Conservation (phyloP, 2,113 vertebrate species). For the Emydura subglobosa region DNA sequence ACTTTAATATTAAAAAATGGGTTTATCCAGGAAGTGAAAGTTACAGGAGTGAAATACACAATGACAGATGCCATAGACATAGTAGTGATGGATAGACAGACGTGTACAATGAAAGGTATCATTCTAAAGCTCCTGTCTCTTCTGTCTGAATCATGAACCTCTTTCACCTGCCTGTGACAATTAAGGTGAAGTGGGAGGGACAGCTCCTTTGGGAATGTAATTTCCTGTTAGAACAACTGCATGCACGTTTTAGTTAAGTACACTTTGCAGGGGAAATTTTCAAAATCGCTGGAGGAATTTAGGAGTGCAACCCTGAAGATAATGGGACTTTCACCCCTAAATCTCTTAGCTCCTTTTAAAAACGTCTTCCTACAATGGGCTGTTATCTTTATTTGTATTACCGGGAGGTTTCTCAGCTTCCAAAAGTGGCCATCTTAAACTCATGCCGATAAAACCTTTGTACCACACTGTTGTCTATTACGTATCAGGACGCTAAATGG, state of each 20-base stretch:
- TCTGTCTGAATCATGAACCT: neutral
- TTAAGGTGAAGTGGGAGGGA: neutral
- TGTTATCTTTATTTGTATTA: neutral
- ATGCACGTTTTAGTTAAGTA: neutral
- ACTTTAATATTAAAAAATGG: fast-evolving
- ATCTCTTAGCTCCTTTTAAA: neutral
- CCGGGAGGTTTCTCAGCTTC: neutral
- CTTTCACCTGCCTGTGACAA: neutral
- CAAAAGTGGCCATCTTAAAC: neutral
- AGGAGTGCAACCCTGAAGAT: neutral
- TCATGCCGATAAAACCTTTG: neutral
- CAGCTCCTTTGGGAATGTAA: neutral
- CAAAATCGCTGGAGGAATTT: neutral
- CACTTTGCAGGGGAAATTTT: neutral
- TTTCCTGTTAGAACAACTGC: neutral
- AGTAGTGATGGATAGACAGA: neutral
- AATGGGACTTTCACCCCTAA: neutral
- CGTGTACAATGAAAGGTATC: neutral
- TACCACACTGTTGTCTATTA: neutral
- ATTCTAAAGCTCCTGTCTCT: neutral
- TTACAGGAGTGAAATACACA: neutral
- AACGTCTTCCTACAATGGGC: neutral
- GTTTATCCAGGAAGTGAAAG: neutral
- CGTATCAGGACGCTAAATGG: neutral
- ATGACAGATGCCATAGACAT: fast-evolving